Evolutionary conservation across 2,113 vertebrate species (phyloP).

Genomic region (Tachysurus vachellii): DNA sequence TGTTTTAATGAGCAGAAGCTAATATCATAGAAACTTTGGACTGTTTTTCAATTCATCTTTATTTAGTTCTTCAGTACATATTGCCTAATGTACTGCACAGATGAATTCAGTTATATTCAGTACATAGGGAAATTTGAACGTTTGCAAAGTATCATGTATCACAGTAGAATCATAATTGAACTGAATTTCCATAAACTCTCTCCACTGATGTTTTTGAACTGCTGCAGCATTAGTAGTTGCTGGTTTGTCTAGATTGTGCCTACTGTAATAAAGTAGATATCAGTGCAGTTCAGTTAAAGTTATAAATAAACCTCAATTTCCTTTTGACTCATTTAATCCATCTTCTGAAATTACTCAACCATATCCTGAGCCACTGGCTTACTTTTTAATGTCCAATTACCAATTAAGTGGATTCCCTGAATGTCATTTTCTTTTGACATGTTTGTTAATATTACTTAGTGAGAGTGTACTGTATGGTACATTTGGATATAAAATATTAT

Average conservation of each 20-base stretch:
- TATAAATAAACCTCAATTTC: conserved; percentile 44
- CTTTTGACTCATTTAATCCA: background rate
- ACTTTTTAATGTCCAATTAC: conserved; percentile 44
- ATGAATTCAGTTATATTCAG: conserved; percentile 50
- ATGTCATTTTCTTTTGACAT: conserved; percentile 30
- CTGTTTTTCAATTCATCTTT: background rate
- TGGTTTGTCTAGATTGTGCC: conserved; percentile 6
- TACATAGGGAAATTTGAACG: conserved; percentile 55
- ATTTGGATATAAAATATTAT: background rate
- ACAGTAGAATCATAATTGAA: conserved; percentile 10
- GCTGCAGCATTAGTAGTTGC: background rate
- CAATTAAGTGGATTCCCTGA: conserved; percentile 43
- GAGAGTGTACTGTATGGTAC: background rate
- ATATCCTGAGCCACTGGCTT: conserved; percentile 32
- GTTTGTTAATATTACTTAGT: conserved; percentile 23
- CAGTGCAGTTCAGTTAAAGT: conserved; percentile 15
- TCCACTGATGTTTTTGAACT: background rate
- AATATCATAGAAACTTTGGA: conserved; percentile 35
- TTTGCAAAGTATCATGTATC: conserved; percentile 37
- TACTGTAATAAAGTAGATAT: conserved; percentile 23
- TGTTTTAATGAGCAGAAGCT: conserved; percentile 42
- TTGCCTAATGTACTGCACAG: background rate
- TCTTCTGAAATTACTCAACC: conserved; percentile 23
- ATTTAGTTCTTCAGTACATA: background rate
- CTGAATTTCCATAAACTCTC: background rate